phyloP scores from a whole-genome alignment of 2,888 invertebrate species.

The Melieria picta region DNA sequence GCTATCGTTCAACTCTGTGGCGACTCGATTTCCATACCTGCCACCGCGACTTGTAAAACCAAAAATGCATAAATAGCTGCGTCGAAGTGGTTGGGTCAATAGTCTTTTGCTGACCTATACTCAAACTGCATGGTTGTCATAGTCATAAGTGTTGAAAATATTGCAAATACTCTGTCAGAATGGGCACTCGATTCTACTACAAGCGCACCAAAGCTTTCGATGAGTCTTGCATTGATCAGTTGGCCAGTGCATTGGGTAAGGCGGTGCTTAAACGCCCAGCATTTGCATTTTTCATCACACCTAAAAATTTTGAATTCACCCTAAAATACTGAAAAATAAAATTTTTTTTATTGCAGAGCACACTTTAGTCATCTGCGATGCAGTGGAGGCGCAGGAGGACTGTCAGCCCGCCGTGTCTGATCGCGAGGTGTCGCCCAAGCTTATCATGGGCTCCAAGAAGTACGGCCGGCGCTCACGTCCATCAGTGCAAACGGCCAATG shows the following conservation, averaged over 20 bases:
- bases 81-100: no score
- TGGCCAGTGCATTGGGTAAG: slow-evolving; percentile 56
- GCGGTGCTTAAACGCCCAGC: not conserved
- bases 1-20: no score
- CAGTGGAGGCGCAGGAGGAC: slow-evolving; percentile 48
- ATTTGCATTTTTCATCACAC: slow-evolving; percentile 11
- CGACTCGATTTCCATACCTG: no score
- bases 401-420: slow-evolving; percentile 70
- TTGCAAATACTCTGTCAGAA: slow-evolving; percentile 36
- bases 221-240: slow-evolving; percentile 51
- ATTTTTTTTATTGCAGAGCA: slow-evolving; percentile 50
- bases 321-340: not conserved
- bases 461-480: slow-evolving; percentile 80
- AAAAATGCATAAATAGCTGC: no score
- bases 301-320: not conserved
- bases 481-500: slow-evolving; percentile 61
- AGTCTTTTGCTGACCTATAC: no score
- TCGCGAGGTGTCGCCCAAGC: slow-evolving; percentile 78
- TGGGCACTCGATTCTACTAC: slow-evolving; percentile 61
- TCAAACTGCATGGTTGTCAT: no score
- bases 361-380: slow-evolving; percentile 56
- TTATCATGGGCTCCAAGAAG: slow-evolving; percentile 78
- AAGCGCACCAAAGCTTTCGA: slow-evolving; percentile 42
- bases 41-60: no score
- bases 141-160: no score